Percentiles rank a stretch among this genome's conserved stretches.
These are phyloP conservation scores for Nematostella vectensis DNA, from an alignment of 92 coral and sea anemone species.

Conservation along the genomic window DNA sequence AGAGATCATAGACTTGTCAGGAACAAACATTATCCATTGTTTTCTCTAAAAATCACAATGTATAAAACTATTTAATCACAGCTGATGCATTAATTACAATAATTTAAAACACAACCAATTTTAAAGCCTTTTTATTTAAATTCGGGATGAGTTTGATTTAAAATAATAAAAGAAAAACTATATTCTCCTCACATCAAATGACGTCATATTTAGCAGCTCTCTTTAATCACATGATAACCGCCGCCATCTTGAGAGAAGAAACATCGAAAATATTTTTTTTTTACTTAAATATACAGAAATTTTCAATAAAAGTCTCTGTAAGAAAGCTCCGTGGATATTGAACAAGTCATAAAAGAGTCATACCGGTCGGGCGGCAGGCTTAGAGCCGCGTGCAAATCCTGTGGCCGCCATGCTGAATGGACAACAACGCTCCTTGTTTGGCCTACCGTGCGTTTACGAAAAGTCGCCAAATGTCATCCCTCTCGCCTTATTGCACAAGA, in stretches of 20 bases:
- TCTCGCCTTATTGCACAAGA: not conserved
- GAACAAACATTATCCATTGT: no score
- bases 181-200: slow-evolving; percentile 59
- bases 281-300: slow-evolving; percentile 13
- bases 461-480: slow-evolving; percentile 2
- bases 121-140: not conserved
- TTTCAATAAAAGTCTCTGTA: slow-evolving; percentile 17
- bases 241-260: slow-evolving; percentile 76
- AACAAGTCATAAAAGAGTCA: slow-evolving; percentile 18
- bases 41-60: no score
- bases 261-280: slow-evolving; percentile 34
- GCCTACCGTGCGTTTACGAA: not conserved
- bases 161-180: slow-evolving; percentile 5
- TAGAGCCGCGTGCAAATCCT: not conserved
- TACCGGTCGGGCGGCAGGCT: slow-evolving; percentile 1
- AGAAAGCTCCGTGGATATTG: slow-evolving; percentile 21
- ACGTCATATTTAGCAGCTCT: slow-evolving; percentile 30
- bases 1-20: slow-evolving; percentile 52
- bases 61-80: not conserved
- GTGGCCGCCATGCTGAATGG: not conserved
- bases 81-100: not conserved
- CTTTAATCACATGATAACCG: slow-evolving; percentile 58
- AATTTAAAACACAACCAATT: not conserved
- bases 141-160: no score
- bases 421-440: not conserved